Evolutionary conservation across 2,888 invertebrate species (phyloP).

Genomic region (Leptinotarsa haldemani): DNA sequence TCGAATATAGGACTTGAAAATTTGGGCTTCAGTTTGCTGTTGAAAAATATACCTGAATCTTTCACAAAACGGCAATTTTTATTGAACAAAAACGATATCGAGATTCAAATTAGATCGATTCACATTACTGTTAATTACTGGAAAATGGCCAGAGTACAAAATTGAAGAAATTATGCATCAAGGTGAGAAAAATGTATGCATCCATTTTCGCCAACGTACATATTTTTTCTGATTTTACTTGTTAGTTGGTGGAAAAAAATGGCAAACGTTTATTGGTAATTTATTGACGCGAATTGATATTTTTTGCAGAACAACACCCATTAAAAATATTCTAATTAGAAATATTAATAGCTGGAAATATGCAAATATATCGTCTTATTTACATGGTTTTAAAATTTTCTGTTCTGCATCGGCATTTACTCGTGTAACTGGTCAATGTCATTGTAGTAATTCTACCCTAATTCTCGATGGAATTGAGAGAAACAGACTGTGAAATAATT

Average conservation of each 20-base stretch:
- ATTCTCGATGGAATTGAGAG: background rate
- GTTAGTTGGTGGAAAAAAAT: constrained; percentile 1
- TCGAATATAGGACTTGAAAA: too few species aligned
- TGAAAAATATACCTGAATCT: too few species aligned
- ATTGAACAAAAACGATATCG: too few species aligned
- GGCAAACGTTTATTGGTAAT: background rate
- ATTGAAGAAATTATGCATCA: background rate
- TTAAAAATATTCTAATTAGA: constrained; percentile 21
- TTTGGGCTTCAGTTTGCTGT: too few species aligned
- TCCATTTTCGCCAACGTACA: background rate
- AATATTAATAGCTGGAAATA: constrained; percentile 9
- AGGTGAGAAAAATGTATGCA: background rate
- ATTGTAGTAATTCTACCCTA: background rate
- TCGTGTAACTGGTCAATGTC: constrained; percentile 4
- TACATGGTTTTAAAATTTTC: constrained; percentile 8
- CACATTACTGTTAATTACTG: too few species aligned
- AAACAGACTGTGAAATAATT: background rate
- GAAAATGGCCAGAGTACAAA: too few species aligned
- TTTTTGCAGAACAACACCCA: constrained; percentile 5
- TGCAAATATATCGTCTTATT: constrained; percentile 20
- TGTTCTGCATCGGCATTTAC: background rate
- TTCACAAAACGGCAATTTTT: too few species aligned
- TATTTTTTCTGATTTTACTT: constrained; percentile 3
- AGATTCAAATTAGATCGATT: too few species aligned
- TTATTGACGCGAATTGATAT: background rate